Evolutionary conservation across 2,113 vertebrate genomes (phyloP).

Genomic region (cattle (Bos taurus)): DNA sequence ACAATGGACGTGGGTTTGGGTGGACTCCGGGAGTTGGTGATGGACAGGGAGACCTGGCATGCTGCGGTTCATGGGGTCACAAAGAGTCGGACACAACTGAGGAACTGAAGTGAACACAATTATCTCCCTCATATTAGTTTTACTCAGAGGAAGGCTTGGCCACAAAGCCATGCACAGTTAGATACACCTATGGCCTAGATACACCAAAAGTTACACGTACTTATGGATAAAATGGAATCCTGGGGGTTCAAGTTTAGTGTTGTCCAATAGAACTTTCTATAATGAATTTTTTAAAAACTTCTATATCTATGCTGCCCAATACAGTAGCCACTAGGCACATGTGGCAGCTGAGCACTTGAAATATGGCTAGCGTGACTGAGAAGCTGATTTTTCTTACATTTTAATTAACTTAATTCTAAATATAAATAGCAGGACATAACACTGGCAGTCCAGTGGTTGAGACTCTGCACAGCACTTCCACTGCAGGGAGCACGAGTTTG

Average conservation of each 20-base stretch:
- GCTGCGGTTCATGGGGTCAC: too few species aligned
- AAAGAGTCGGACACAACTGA: too few species aligned
- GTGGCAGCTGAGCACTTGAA: neutral
- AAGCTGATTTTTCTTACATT: neutral
- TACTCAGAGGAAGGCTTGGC: neutral
- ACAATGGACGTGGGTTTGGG: too few species aligned
- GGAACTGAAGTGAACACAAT: neutral
- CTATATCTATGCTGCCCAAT: neutral
- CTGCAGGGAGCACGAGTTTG: neutral
- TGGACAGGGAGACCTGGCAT: too few species aligned
- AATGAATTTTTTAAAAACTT: neutral
- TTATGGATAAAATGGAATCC: neutral
- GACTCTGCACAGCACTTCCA: neutral
- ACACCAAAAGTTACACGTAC: neutral
- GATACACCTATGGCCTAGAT: neutral
- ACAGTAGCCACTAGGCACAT: neutral
- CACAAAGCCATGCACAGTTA: neutral
- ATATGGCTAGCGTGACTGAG: neutral
- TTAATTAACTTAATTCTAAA: neutral
- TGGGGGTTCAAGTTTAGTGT: neutral
- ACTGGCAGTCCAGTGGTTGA: neutral
- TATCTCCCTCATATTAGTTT: neutral
- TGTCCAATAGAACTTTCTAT: neutral
- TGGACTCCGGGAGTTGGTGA: too few species aligned
- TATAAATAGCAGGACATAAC: neutral